These are phyloP conservation scores for Conomelus anceps DNA, from an alignment of 2,888 invertebrate genomes.

Conservation along the genomic window DNA sequence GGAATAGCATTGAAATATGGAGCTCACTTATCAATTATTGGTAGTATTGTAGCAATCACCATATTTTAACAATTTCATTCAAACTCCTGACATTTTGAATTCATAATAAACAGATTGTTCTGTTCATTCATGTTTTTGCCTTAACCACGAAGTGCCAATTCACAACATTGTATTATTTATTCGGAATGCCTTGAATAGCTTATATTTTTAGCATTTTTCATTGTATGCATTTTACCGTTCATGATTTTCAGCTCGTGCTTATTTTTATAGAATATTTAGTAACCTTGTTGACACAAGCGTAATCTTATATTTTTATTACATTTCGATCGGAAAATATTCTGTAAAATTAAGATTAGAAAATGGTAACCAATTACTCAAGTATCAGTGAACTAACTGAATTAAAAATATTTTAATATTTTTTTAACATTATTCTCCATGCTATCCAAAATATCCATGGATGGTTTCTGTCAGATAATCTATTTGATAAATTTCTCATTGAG, in stretches of 20 bases:
- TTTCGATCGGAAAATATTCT: neutral
- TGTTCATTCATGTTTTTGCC: neutral
- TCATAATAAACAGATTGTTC: neutral
- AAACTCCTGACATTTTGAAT: neutral
- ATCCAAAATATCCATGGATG: no score
- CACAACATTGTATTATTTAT: neutral
- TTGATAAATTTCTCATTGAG: no score
- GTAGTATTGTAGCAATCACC: no score
- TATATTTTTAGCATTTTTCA: neutral
- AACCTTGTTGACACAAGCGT: neutral
- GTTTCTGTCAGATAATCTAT: no score
- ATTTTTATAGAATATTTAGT: neutral
- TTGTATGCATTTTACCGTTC: neutral
- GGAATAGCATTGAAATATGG: neutral
- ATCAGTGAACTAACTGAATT: no score
- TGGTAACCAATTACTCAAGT: no score
- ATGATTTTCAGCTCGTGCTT: neutral
- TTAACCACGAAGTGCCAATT: neutral
- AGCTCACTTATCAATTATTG: neutral
- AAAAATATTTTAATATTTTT: no score
- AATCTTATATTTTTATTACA: neutral
- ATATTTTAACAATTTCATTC: neutral
- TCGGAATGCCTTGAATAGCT: neutral
- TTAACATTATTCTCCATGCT: no score
- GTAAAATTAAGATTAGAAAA: no score